Evolutionary conservation across 1,140 invertebrate genomes (phyloP).

Genomic region (Copidosoma floridanum): DNA sequence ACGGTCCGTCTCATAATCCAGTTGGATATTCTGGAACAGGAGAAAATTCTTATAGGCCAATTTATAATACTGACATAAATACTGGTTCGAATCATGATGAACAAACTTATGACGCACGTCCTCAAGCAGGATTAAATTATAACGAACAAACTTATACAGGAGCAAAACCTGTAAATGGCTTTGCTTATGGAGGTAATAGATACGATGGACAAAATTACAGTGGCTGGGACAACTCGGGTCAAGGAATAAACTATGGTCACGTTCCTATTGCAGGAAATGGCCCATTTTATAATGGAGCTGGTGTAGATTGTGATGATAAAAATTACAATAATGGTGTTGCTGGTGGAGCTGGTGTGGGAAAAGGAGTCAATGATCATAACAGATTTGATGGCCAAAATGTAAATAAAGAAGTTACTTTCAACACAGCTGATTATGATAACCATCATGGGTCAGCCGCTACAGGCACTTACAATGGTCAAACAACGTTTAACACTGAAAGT

Average conservation of each 20-base stretch:
- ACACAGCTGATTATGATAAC: conserved; percentile 20
- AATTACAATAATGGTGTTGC: background rate
- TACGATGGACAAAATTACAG: background rate
- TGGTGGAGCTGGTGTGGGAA: background rate
- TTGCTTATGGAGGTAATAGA: background rate
- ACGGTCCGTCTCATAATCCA: background rate
- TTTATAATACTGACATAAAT: background rate
- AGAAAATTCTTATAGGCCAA: background rate
- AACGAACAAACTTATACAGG: background rate
- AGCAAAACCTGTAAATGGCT: too few relatives aligned
- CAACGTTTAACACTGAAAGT: background rate
- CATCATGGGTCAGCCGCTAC: background rate
- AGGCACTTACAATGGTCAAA: conserved; percentile 4
- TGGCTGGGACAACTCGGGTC: too few relatives aligned
- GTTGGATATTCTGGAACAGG: background rate
- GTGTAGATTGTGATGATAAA: conserved; percentile 9
- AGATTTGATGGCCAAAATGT: conserved; percentile 16
- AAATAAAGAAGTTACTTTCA: conserved; percentile 22
- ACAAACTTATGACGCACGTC: background rate
- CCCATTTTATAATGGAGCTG: background rate
- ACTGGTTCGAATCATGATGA: background rate
- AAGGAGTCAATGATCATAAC: background rate
- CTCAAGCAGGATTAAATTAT: background rate
- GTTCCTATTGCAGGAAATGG: background rate
- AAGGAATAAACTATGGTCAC: background rate